Base-by-base conservation (phyloP, 1,140 invertebrate species). In the Maconellicoccus hirsutus region DNA sequence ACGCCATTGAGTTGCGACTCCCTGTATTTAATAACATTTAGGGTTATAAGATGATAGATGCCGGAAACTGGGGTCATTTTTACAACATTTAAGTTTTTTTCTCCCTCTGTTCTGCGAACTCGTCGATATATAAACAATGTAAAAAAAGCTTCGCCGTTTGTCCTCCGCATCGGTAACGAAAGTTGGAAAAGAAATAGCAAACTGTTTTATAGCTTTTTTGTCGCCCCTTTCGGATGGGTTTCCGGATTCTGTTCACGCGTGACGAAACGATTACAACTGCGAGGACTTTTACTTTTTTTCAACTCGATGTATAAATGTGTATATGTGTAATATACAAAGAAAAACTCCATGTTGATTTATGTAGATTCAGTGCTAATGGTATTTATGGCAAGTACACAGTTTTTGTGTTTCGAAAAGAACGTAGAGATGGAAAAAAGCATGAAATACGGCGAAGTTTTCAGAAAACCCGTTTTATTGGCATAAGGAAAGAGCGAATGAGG, bases 251-350 rank as follows among this genome's bases (percentile, higher is more conserved):
- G 19, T 66, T 66, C 61, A 66, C 61, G 61, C 61, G 61, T 66
- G 61, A 66, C 61, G 61, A 66, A 66, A 66, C 61, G 61, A 66
- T 66, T 66, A 66, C 25, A 66, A 66, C 61, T 23, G 25, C 52
- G 52, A 59, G 16, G 52, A 7, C 52, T 59, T 59, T 4, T 7
- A n/a, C 16, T 16, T 59, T 59, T 16, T 59, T 59, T 22, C n/a
- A 4, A 6, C 52, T 16, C 52, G 4, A 19, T 3, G 4, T 59
- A 6, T 59, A 4, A 6, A 33, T 33, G 29, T 33, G 12, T 33
- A 12, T 33, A 33, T 33, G 29, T 33, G 29, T 12, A 12, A 52
- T 8, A 16, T 16, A 19, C 42, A 19, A 16, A 33, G 29, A 19
- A 16, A 52, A 52, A 52, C 6, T 52, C 12, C 42, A 52, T 19